Evolutionary conservation across 2,888 invertebrate species (phyloP).

Genomic region (Smittia sp.): DNA sequence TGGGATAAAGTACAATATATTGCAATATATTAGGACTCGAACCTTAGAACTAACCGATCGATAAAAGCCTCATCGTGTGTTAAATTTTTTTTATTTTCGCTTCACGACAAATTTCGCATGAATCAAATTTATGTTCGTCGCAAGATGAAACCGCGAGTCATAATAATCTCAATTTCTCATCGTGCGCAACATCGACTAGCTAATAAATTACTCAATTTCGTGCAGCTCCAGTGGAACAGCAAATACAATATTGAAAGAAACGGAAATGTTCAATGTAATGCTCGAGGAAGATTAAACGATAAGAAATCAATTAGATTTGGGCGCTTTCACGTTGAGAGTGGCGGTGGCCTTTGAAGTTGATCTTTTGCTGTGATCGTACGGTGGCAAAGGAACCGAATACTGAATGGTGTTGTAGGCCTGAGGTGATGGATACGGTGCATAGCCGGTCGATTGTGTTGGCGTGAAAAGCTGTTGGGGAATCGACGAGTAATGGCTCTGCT

Average conservation of each 20-base stretch:
- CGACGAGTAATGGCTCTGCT: conserved; percentile 39
- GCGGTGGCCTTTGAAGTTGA: conserved; percentile 37
- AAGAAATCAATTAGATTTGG: conserved; percentile 13
- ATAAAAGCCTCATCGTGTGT: too few species aligned
- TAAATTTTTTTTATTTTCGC: too few species aligned
- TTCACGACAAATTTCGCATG: too few species aligned
- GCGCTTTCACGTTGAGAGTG: conserved; percentile 6
- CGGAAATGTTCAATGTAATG: background rate
- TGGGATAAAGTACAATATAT: too few species aligned
- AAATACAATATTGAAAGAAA: background rate
- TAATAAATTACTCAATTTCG: background rate
- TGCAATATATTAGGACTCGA: too few species aligned
- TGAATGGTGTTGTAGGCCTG: conserved; percentile 47
- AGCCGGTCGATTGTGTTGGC: conserved; percentile 47
- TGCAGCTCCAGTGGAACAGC: background rate
- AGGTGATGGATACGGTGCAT: conserved; percentile 46
- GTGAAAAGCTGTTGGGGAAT: conserved; percentile 43
- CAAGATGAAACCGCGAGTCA: background rate
- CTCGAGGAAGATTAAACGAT: background rate
- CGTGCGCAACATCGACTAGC: background rate
- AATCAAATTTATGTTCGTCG: background rate
- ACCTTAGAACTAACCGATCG: too few species aligned
- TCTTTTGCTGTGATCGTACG: conserved; percentile 35
- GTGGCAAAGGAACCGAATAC: conserved; percentile 45
- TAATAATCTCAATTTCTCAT: background rate